Conservation (phyloP, 1,140 invertebrate genomes). For the Saccostrea cuccullata region DNA sequence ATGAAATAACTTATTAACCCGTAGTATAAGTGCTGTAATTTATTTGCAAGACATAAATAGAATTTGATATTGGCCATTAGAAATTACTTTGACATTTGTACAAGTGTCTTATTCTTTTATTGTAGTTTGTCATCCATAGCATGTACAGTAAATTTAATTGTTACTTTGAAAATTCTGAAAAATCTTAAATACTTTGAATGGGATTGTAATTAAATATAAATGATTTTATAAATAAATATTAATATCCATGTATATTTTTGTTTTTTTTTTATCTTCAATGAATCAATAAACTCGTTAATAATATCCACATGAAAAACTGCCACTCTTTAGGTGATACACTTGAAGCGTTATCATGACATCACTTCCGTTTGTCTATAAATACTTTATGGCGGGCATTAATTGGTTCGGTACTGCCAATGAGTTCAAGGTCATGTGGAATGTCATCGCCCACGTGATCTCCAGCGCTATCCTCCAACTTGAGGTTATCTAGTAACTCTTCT, state of each 20-base stretch:
- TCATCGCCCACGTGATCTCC: constrained; percentile 54
- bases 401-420: constrained; percentile 64
- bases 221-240: no score
- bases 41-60: background rate
- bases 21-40: background rate
- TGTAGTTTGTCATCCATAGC: no score
- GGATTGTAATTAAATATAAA: no score
- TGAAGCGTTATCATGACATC: background rate
- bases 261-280: no score
- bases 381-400: constrained; percentile 60
- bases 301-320: background rate
- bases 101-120: no score
- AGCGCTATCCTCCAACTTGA: background rate
- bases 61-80: background rate
- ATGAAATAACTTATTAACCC: background rate
- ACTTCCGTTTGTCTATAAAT: background rate
- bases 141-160: no score
- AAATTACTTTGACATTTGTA: no score
- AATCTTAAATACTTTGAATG: no score
- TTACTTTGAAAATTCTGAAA: no score
- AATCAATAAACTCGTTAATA: background rate
- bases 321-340: background rate
- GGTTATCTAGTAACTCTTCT: constrained; percentile 42
- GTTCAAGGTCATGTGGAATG: constrained; percentile 60
- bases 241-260: no score